These are phyloP conservation scores for Alentia gelatinosa DNA, from an alignment of 2,888 invertebrate genomes.

Conservation along the genomic window DNA sequence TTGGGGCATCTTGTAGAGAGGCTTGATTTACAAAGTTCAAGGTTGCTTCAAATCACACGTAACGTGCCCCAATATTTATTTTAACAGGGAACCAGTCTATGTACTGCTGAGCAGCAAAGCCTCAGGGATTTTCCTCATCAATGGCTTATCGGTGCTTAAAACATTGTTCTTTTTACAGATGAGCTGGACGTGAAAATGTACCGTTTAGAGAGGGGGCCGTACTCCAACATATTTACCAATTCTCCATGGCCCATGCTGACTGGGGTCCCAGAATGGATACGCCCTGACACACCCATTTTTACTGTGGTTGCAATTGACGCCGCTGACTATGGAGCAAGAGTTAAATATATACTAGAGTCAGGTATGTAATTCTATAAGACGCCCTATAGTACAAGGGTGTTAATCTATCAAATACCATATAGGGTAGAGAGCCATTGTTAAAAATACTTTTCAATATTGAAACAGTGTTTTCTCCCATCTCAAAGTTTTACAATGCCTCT, in stretches of 20 bases:
- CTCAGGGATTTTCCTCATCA: no score
- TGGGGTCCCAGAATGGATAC: constrained; percentile 62
- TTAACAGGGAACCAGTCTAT: no score
- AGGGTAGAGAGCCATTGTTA: not conserved
- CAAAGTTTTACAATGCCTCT: not conserved
- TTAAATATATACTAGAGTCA: constrained; percentile 60
- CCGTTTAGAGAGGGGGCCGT: constrained; percentile 48
- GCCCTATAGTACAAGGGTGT: not conserved
- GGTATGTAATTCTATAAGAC: constrained; percentile 48
- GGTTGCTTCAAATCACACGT: no score
- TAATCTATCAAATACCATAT: not conserved
- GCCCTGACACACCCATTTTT: constrained; percentile 61
- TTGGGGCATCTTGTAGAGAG: no score
- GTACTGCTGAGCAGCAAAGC: no score
- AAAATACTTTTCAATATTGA: not conserved
- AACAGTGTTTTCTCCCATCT: not conserved
- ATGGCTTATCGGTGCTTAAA: no score
- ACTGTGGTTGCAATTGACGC: constrained; percentile 57
- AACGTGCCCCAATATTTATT: no score
- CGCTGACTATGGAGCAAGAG: constrained; percentile 19
- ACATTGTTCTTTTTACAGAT: not conserved
- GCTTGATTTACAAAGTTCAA: no score
- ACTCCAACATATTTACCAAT: constrained; percentile 58
- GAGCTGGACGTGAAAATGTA: constrained; percentile 12
- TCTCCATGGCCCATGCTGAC: constrained; percentile 59